Conservation (phyloP, 2,113 vertebrate species). For the Mesocricetus auratus region DNA sequence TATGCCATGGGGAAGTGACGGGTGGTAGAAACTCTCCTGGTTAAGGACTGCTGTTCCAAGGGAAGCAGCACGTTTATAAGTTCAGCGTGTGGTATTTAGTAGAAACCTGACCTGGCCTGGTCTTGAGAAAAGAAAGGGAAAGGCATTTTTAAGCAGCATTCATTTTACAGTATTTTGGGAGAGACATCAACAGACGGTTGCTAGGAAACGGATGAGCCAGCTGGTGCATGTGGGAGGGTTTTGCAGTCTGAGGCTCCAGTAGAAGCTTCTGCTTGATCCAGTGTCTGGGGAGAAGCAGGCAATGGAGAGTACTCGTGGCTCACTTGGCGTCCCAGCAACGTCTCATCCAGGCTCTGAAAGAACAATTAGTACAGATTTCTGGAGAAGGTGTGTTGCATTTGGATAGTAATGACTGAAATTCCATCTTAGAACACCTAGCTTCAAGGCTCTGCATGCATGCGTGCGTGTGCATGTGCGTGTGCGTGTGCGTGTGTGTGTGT, state of each 20-base stretch:
- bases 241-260: not conserved
- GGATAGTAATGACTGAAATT: conserved; percentile 76
- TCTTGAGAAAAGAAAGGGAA: conserved; percentile 36
- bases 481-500: not conserved
- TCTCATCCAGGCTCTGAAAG: conserved; percentile 57
- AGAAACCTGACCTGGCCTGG: conserved; percentile 1
- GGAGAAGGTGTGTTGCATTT: conserved; percentile 77
- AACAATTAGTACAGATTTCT: conserved; percentile 71
- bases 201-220: not conserved
- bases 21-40: not conserved
- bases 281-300: not conserved
- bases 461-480: not conserved
- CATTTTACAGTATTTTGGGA: not conserved
- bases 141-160: not conserved
- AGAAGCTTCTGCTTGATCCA: not conserved
- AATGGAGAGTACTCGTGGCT: not conserved
- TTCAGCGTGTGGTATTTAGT: not conserved
- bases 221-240: not conserved
- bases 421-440: conserved; percentile 76
- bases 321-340: not conserved
- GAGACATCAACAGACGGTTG: not conserved
- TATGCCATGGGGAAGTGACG: not conserved
- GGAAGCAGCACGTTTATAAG: not conserved
- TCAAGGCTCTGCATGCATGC: not conserved
- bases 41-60: not conserved